Percentiles rank a stretch among this genome's conserved stretches.
Evolutionary conservation across 2,888 invertebrate species (phyloP).

Genomic region (Tinea semifulvella): DNA sequence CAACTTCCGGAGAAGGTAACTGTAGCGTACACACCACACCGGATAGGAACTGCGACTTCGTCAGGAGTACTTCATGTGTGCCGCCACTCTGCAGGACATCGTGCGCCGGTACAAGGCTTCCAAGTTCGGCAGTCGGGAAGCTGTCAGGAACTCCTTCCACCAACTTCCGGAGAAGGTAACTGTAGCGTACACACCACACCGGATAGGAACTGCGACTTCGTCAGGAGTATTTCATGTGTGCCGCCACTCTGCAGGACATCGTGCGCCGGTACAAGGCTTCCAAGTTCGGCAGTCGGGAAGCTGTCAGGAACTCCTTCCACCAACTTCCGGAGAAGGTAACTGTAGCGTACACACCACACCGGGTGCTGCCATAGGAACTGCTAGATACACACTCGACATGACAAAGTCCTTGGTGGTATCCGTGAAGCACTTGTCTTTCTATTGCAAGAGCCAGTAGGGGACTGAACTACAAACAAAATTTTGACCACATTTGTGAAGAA

Average conservation of each 20-base stretch:
- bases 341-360: no score
- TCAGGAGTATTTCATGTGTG: slow-evolving; percentile 99
- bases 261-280: slow-evolving; percentile 95
- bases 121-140: slow-evolving; percentile 88
- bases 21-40: neutral
- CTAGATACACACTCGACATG: no score
- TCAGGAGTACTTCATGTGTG: slow-evolving; percentile 99
- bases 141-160: slow-evolving; percentile 86
- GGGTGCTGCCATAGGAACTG: no score
- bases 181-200: no score
- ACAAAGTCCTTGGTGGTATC: no score
- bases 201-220: slow-evolving; percentile 98
- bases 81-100: slow-evolving; percentile 97
- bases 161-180: slow-evolving; percentile 88
- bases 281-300: slow-evolving; percentile 88
- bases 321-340: slow-evolving; percentile 88
- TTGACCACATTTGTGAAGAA: no score
- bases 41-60: slow-evolving; percentile 98
- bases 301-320: slow-evolving; percentile 86
- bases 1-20: slow-evolving; percentile 85
- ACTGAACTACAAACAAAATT: no score
- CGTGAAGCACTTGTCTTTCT: no score
- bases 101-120: slow-evolving; percentile 95
- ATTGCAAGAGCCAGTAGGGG: no score
- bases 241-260: slow-evolving; percentile 97